Evolutionary conservation across 1,140 invertebrate genomes (phyloP).

Genomic region (Homarus americanus): DNA sequence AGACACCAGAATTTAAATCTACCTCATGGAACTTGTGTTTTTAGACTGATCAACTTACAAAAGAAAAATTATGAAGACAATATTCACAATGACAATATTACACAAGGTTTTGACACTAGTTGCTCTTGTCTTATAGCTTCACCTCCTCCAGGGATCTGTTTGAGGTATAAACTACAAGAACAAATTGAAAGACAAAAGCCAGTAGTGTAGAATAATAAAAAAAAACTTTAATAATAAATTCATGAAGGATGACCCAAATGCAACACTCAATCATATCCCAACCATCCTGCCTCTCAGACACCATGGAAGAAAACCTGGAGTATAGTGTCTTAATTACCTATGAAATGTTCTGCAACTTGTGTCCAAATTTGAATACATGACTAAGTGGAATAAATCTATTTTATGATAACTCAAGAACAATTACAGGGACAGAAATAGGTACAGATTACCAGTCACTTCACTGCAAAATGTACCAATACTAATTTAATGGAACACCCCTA

Average conservation of each 20-base stretch:
- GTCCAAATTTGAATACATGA: not conserved
- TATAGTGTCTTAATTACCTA: not conserved
- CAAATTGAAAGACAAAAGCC: not conserved
- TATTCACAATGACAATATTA: not conserved
- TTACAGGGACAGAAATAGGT: not conserved
- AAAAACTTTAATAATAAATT: not conserved
- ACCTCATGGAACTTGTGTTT: not conserved
- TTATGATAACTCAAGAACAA: not conserved
- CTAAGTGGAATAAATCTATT: not conserved
- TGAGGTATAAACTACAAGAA: not conserved
- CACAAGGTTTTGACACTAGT: not conserved
- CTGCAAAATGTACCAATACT: not conserved
- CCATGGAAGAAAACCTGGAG: slow-evolving; percentile 11
- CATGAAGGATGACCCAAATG: not conserved
- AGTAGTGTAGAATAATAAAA: not conserved
- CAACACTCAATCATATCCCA: not conserved
- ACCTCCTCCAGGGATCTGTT: not conserved
- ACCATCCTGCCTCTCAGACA: slow-evolving; percentile 5
- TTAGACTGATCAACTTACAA: not conserved
- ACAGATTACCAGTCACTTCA: not conserved
- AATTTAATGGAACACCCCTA: not conserved
- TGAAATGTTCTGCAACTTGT: not conserved
- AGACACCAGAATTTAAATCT: not conserved
- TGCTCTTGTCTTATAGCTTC: not conserved
- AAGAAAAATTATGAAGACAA: not conserved